These are phyloP conservation scores for Liasis olivaceus DNA, from an alignment of 2,797 vertebrate species.

Conservation along the genomic window DNA sequence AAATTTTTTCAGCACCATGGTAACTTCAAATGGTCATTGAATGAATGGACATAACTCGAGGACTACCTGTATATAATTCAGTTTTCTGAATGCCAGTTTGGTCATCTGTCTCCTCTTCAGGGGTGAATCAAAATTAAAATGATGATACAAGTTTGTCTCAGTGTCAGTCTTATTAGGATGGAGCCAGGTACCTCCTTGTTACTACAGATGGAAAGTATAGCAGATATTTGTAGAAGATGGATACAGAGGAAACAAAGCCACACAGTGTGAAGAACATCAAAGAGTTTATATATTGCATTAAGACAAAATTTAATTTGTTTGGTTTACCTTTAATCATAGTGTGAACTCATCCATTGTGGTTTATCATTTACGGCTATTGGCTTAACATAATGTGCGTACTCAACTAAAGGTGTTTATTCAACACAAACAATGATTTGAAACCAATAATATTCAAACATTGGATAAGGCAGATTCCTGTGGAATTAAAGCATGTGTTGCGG, in stretches of 20 bases:
- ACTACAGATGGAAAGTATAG: background rate
- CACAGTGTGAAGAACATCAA: background rate
- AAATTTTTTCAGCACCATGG: too few relatives aligned
- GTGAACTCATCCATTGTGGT: background rate
- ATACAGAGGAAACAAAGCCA: background rate
- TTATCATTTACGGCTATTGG: background rate
- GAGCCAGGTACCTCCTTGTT: background rate
- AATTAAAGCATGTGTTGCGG: background rate
- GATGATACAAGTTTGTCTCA: background rate
- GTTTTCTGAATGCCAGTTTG: background rate
- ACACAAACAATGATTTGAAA: background rate
- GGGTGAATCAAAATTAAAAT: background rate
- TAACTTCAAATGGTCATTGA: too few relatives aligned
- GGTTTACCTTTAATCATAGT: background rate
- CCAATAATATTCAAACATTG: background rate
- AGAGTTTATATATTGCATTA: background rate
- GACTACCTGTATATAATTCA: background rate
- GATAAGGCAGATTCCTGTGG: background rate
- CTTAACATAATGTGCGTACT: background rate
- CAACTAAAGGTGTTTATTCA: background rate
- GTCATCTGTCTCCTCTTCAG: background rate
- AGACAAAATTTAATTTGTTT: background rate
- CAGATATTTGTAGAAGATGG: background rate
- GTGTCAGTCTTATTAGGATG: background rate
- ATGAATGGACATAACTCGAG: too few relatives aligned